Evolutionary conservation across 2,797 vertebrate species (phyloP), one percentile per base, ranked within the genome.

Genomic region (Chelon labrosus): DNA sequence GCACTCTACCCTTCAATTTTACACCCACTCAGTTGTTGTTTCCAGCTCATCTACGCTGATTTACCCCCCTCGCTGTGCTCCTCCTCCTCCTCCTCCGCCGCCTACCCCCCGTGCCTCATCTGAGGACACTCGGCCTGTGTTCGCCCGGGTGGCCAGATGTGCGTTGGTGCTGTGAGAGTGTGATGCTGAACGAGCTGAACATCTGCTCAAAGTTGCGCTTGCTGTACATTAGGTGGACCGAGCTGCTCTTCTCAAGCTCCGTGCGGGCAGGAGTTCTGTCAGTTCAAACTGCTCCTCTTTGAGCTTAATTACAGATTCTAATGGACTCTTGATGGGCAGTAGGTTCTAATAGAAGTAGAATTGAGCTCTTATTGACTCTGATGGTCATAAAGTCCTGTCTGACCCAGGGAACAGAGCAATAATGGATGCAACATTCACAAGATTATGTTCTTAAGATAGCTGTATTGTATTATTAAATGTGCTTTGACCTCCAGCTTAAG

Each of bases 1-100:
- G 73, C 83, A 50, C 77, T 84, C 77, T 73, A 72, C 71, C 75
- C 84, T 89, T 75, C 71, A 75, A 78, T 80, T 88, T 86, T 62
- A 82, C 86, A 66, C 84, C 82, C 88, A 85, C 88, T 65, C 60
- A 8, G 69, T 68, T 46, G 57, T 67, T 66, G 75, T 80, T 77
- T 79, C 67, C 77, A 67, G 60, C 79, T 79, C 82, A 57, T 74
- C 60, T 11, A 16, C 3, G 7, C 70, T 61, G 65, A 37, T 8
- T 19, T 22, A 35, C 31, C n/a, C 73, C 54, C 63, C 41, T 64
- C 38, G 6, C 62, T 49, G 25, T 49, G 55, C 66, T 20, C 71
- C 57, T 42, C 41, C n/a, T 13, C 58, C 65, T 20, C 71, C 60
- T 41, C 41, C 20, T 13, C 17, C 17, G 1, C 44, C 44, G 22